These are phyloP conservation scores for Sanderia malayensis DNA, from an alignment of 30 jellyfish, hydroid and myxozoan species.

Conservation along the genomic window DNA sequence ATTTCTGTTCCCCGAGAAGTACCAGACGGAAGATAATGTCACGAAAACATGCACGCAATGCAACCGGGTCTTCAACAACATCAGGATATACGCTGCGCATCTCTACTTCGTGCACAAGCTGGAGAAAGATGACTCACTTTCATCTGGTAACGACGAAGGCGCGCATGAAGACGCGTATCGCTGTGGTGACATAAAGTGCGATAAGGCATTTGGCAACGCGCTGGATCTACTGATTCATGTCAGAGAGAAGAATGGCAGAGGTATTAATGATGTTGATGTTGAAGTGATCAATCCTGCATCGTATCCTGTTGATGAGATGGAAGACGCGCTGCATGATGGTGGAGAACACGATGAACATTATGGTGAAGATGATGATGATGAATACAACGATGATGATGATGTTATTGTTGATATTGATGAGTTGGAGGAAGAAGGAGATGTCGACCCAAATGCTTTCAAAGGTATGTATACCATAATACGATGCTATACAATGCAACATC, in stretches of 20 bases:
- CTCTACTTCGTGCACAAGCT: slow-evolving; percentile 65
- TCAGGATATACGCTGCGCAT: slow-evolving; percentile 74
- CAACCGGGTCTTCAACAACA: slow-evolving; percentile 58
- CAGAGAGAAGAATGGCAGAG: slow-evolving; percentile 48
- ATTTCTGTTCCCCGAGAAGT: slow-evolving; percentile 44
- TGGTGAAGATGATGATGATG: slow-evolving; percentile 40
- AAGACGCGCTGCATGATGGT: not conserved
- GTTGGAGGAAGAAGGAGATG: slow-evolving; percentile 8
- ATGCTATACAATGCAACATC: too few relatives aligned
- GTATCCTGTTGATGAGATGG: not conserved
- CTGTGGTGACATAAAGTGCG: slow-evolving; percentile 43
- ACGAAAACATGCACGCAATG: slow-evolving; percentile 32
- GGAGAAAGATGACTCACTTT: slow-evolving; percentile 19
- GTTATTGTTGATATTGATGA: slow-evolving; percentile 39
- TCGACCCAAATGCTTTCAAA: too few relatives aligned
- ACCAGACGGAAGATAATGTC: slow-evolving; percentile 50
- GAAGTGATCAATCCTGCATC: slow-evolving; percentile 26
- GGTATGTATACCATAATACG: too few relatives aligned
- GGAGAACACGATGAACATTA: slow-evolving; percentile 12
- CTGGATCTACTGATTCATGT: slow-evolving; percentile 51
- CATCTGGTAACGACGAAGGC: not conserved
- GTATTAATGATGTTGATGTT: slow-evolving; percentile 18
- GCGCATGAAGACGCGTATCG: slow-evolving; percentile 13
- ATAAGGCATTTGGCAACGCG: slow-evolving; percentile 33
- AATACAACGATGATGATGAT: slow-evolving; percentile 30